A percentile compares a stretch with the other conserved stretches of the same genome.
Evolutionary conservation across 2,888 invertebrate genomes (phyloP).

Genomic region (Cantharis flavilabris): DNA sequence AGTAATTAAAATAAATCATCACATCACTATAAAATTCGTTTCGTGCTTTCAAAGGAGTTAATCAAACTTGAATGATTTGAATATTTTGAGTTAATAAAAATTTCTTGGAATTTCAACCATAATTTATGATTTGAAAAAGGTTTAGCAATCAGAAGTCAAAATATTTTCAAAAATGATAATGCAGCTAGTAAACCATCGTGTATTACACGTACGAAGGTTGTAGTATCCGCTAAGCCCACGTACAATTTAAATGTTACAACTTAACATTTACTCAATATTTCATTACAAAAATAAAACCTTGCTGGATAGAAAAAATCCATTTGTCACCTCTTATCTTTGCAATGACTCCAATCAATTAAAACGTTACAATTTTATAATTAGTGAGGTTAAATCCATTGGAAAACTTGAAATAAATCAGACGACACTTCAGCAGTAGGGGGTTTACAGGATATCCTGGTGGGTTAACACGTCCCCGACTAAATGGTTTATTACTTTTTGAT

Average conservation of each 20-base stretch:
- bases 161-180: constrained; percentile 12
- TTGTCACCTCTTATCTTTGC: constrained; percentile 9
- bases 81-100: not conserved
- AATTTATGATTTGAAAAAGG: not conserved
- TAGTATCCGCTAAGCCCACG: constrained; percentile 18
- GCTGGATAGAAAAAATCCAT: not conserved
- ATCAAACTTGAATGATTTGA: not conserved
- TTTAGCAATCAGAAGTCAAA: constrained; percentile 7
- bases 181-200: constrained; percentile 13
- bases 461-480: not conserved
- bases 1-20: not conserved
- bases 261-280: constrained; percentile 19
- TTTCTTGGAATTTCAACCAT: not conserved
- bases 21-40: not conserved
- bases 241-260: constrained; percentile 18
- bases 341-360: constrained; percentile 1
- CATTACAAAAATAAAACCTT: constrained; percentile 13
- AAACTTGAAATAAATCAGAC: not conserved
- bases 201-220: constrained; percentile 18
- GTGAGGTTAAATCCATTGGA: not conserved
- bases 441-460: not conserved
- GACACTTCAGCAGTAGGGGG: not conserved
- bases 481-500: not conserved
- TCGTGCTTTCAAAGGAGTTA: not conserved
- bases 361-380: not conserved